Conservation (phyloP, 2,113 vertebrate genomes). For the Desmodus rotundus region DNA sequence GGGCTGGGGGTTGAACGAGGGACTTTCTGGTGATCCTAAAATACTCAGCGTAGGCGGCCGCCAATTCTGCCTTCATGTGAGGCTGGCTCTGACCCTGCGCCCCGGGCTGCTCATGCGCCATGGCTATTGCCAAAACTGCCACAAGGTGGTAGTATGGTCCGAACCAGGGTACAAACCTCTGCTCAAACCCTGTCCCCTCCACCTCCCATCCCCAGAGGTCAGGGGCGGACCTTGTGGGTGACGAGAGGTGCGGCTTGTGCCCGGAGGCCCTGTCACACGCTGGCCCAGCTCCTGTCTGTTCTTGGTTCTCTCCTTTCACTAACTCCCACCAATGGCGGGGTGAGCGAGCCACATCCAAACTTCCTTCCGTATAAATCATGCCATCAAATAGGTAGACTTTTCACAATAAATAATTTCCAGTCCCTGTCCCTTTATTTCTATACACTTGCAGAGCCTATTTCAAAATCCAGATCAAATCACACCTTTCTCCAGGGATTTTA, state of each 20-base stretch:
- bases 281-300: not conserved
- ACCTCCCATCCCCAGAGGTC: not conserved
- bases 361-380: not conserved
- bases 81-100: not conserved
- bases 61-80: accelerated
- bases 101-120: accelerated
- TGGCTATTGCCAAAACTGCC: accelerated
- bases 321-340: accelerated
- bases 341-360: not conserved
- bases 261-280: accelerated
- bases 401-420: not conserved
- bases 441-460: not conserved
- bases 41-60: accelerated
- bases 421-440: not conserved
- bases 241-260: accelerated
- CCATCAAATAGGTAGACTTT: not conserved
- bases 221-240: no score
- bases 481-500: accelerated
- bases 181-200: not conserved
- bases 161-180: not conserved
- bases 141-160: accelerated
- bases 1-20: not conserved
- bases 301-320: not conserved
- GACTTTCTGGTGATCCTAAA: not conserved
- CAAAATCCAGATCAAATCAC: not conserved